A percentile compares a stretch with the other conserved stretches of the same genome.
phyloP scores from a whole-genome alignment of 2,888 invertebrate genomes.

The Horisme vitalbata region DNA sequence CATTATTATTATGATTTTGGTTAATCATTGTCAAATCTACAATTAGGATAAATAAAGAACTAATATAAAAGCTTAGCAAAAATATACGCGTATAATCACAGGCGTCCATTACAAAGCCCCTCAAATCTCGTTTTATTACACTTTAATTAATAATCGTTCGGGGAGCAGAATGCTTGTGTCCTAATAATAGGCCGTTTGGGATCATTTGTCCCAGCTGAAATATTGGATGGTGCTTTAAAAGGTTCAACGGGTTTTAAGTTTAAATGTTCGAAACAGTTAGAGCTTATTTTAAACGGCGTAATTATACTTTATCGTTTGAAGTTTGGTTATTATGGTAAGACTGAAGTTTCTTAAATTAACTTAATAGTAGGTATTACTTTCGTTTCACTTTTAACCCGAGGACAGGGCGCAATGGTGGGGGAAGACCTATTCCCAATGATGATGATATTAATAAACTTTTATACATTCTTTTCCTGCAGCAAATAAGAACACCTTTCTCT shows the following conservation, averaged over 20 bases:
- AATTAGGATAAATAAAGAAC: too few relatives aligned
- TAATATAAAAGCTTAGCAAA: too few relatives aligned
- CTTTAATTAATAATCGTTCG: slow-evolving; percentile 34
- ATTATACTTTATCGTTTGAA: slow-evolving; percentile 14
- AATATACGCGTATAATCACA: too few relatives aligned
- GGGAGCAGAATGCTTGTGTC: slow-evolving; percentile 28
- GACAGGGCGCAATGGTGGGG: too few relatives aligned
- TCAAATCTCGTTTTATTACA: slow-evolving; percentile 15
- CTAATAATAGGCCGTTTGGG: slow-evolving; percentile 28
- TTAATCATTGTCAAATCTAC: too few relatives aligned
- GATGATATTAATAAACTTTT: too few relatives aligned
- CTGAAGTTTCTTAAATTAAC: not conserved
- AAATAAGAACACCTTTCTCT: too few relatives aligned
- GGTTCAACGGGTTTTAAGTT: slow-evolving; percentile 17
- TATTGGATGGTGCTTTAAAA: slow-evolving; percentile 29
- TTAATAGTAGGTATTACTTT: too few relatives aligned
- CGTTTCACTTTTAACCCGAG: too few relatives aligned
- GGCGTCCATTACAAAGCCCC: slow-evolving; percentile 2
- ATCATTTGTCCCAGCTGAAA: slow-evolving; percentile 28
- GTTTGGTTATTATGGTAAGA: slow-evolving; percentile 4
- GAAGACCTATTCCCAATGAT: too few relatives aligned
- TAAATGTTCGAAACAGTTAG: slow-evolving; percentile 7
- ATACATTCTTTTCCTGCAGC: too few relatives aligned
- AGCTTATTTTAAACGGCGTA: not conserved
- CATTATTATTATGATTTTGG: too few relatives aligned